A percentile compares a stretch with the other conserved stretches of the same genome.
Evolutionary conservation across 2,888 invertebrate genomes (phyloP).

Genomic region (Germaria angustata): DNA sequence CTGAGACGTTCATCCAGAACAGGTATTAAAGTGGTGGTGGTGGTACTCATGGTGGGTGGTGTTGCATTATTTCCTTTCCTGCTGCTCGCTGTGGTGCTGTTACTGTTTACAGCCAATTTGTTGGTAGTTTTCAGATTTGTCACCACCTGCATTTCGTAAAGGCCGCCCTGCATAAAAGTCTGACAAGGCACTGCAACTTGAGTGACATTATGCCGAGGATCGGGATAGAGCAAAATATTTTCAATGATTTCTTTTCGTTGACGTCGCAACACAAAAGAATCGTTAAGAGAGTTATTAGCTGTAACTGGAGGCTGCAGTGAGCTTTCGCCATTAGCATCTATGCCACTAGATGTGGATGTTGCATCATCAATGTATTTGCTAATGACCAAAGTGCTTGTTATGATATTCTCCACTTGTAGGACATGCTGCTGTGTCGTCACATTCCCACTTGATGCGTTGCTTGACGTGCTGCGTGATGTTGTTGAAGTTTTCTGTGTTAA

Average conservation of each 20-base stretch:
- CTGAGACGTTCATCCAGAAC: slow-evolving; percentile 76
- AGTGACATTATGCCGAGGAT: slow-evolving; percentile 77
- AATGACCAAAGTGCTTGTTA: slow-evolving; percentile 78
- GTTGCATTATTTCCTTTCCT: not conserved
- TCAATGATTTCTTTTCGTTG: slow-evolving; percentile 76
- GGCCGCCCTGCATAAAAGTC: slow-evolving; percentile 76
- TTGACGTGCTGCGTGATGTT: slow-evolving; percentile 60
- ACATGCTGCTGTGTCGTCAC: slow-evolving; percentile 43
- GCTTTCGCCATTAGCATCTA: slow-evolving; percentile 68
- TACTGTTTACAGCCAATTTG: not conserved
- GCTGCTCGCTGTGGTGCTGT: not conserved
- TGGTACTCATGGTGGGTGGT: slow-evolving; percentile 65
- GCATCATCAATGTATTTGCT: slow-evolving; percentile 77
- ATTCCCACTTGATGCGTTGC: slow-evolving; percentile 67
- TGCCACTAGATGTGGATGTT: slow-evolving; percentile 79
- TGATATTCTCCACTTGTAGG: slow-evolving; percentile 71
- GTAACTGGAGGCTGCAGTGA: not conserved
- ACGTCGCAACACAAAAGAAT: slow-evolving; percentile 70
- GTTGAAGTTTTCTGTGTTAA: slow-evolving; percentile 35
- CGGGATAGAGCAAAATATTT: slow-evolving; percentile 77
- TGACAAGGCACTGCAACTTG: slow-evolving; percentile 78
- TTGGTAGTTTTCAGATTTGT: slow-evolving; percentile 73
- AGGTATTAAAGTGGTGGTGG: slow-evolving; percentile 74
- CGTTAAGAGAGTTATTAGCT: slow-evolving; percentile 35
- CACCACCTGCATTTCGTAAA: slow-evolving; percentile 77